Conservation (phyloP, 30 jellyfish, hydroid and myxozoan species). For the Clytia hemisphaerica region DNA sequence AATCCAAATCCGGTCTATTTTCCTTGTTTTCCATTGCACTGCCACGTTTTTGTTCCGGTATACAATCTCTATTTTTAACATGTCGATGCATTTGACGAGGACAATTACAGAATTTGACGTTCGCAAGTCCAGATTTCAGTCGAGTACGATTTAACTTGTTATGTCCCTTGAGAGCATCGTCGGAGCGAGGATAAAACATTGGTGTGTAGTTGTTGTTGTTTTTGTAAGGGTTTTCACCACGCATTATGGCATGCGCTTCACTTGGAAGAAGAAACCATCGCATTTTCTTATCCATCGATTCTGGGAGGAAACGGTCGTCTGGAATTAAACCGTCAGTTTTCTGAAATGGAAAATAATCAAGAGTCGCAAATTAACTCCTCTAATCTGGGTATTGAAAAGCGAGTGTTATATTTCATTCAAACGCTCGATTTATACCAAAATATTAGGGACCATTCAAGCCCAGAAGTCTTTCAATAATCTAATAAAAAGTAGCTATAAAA, state of each 20-base stretch:
- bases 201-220: neutral
- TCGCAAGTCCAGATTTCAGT: slow-evolving; percentile 2
- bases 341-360: neutral
- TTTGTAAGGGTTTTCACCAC: neutral
- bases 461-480: too few relatives aligned
- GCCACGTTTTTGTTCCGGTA: too few relatives aligned
- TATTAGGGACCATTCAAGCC: too few relatives aligned
- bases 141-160: neutral
- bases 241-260: slow-evolving; percentile 41
- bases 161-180: too few relatives aligned
- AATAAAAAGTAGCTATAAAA: too few relatives aligned
- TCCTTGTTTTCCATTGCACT: too few relatives aligned
- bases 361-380: too few relatives aligned
- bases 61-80: too few relatives aligned
- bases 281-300: slow-evolving; percentile 1
- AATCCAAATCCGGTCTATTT: too few relatives aligned
- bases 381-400: too few relatives aligned
- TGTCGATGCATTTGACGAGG: neutral
- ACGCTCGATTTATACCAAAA: too few relatives aligned
- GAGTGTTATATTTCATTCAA: too few relatives aligned
- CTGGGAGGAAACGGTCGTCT: neutral
- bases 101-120: neutral
- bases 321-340: neutral
- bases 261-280: slow-evolving; percentile 71
- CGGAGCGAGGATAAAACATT: neutral